These are phyloP conservation scores for Crocuta crocuta DNA, from an alignment of 2,113 vertebrate genomes.

Conservation along the genomic window DNA sequence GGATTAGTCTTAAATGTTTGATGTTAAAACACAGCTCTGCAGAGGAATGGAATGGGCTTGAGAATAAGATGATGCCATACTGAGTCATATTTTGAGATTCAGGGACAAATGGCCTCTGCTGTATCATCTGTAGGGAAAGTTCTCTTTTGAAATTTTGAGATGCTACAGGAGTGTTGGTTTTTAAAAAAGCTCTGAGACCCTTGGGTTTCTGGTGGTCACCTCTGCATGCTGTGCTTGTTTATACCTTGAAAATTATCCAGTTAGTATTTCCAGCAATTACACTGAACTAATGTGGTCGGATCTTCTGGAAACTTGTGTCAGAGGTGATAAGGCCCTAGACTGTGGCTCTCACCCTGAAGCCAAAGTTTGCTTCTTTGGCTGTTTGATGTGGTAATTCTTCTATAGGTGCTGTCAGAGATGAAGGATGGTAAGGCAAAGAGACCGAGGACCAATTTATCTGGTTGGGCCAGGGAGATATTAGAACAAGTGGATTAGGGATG, in stretches of 20 bases:
- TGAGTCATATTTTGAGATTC: neutral
- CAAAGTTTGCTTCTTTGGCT: slow-evolving; percentile 29
- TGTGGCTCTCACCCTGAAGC: neutral
- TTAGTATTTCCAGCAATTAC: slow-evolving; percentile 26
- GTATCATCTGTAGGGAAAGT: neutral
- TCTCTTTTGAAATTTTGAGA: slow-evolving; percentile 59
- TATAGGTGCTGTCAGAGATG: neutral
- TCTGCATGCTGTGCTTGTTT: neutral
- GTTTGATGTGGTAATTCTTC: neutral
- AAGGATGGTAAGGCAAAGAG: neutral
- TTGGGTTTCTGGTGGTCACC: neutral
- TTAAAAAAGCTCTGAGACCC: slow-evolving; percentile 1
- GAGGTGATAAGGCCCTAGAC: neutral
- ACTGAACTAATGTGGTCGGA: neutral
- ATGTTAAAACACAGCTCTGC: slow-evolving; percentile 44
- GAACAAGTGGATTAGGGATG: neutral
- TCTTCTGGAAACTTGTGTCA: slow-evolving; percentile 1
- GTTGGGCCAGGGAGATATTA: neutral
- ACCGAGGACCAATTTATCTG: neutral
- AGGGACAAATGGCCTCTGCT: slow-evolving; percentile 52
- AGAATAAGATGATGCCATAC: slow-evolving; percentile 41
- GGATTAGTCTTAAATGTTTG: neutral
- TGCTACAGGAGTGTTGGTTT: neutral
- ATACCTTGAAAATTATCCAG: slow-evolving; percentile 29
- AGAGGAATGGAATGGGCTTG: neutral